A percentile compares a stretch with the other conserved stretches of the same genome.
phyloP scores from a whole-genome alignment of 2,888 invertebrate genomes.

The Melanostoma scalare region DNA sequence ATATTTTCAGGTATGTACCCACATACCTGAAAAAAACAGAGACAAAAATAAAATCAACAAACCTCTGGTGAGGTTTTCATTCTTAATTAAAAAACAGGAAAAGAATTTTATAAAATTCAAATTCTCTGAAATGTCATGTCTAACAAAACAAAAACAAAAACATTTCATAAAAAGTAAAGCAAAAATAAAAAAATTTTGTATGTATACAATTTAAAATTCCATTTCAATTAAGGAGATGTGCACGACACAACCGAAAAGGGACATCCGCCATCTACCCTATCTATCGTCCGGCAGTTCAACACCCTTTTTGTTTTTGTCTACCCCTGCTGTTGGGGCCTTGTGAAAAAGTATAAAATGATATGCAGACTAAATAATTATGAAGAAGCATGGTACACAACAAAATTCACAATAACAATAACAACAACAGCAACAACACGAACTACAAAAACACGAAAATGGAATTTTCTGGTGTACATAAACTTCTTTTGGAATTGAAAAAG shows the following conservation, averaged over 20 bases:
- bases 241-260: slow-evolving; percentile 15
- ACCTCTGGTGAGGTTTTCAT: slow-evolving; percentile 15
- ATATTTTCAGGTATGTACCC: slow-evolving; percentile 25
- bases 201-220: slow-evolving; percentile 52
- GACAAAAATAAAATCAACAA: slow-evolving; percentile 14
- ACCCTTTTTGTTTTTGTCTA: not conserved
- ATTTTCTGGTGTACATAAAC: slow-evolving; percentile 43
- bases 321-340: not conserved
- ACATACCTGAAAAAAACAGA: slow-evolving; percentile 12
- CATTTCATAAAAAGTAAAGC: not conserved
- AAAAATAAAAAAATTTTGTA: slow-evolving; percentile 22
- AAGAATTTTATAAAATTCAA: slow-evolving; percentile 26
- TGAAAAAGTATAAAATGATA: not conserved
- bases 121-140: slow-evolving; percentile 31
- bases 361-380: slow-evolving; percentile 17
- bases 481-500: slow-evolving; percentile 79
- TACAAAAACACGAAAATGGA: slow-evolving; percentile 62
- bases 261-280: slow-evolving; percentile 16
- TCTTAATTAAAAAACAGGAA: slow-evolving; percentile 25
- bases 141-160: slow-evolving; percentile 19
- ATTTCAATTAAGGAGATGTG: slow-evolving; percentile 52
- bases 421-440: slow-evolving; percentile 24
- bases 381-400: slow-evolving; percentile 12
- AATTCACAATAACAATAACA: slow-evolving; percentile 43
- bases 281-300: not conserved